phyloP scores from a whole-genome alignment of 1,140 invertebrate species.

The Calephelis nemesis region DNA sequence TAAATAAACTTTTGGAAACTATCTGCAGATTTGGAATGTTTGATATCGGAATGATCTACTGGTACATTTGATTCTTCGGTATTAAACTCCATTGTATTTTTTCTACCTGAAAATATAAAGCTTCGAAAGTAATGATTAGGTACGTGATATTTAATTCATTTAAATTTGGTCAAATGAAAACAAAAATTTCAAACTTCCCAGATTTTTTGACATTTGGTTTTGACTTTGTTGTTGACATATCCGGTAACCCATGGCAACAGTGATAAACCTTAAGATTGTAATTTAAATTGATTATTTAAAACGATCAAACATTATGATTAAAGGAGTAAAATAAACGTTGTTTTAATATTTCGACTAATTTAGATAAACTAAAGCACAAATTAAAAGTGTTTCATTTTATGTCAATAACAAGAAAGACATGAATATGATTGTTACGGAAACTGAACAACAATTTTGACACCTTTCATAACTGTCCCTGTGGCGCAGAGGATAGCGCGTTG shows the following conservation, averaged over 20 bases:
- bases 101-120: neutral
- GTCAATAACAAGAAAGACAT: neutral
- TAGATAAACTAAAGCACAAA: neutral
- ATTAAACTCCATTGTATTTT: constrained; percentile 32
- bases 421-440: constrained; percentile 10
- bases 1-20: constrained; percentile 80
- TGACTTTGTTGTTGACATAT: constrained; percentile 57
- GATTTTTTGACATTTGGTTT: constrained; percentile 43
- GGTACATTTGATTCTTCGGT: constrained; percentile 26
- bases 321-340: neutral
- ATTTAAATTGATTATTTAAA: neutral
- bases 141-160: neutral
- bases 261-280: neutral
- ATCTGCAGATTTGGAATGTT: constrained; percentile 54
- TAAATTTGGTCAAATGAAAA: constrained; percentile 19
- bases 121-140: neutral
- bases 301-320: neutral
- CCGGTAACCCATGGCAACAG: constrained; percentile 39
- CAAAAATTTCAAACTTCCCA: constrained; percentile 60
- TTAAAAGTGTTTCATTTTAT: neutral
- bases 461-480: constrained; percentile 63
- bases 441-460: constrained; percentile 25
- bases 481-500: constrained; percentile 70
- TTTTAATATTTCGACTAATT: neutral
- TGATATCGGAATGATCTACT: constrained; percentile 29